Evolutionary conservation across 1,140 invertebrate species (phyloP).

Genomic region (Nomia melanderi): DNA sequence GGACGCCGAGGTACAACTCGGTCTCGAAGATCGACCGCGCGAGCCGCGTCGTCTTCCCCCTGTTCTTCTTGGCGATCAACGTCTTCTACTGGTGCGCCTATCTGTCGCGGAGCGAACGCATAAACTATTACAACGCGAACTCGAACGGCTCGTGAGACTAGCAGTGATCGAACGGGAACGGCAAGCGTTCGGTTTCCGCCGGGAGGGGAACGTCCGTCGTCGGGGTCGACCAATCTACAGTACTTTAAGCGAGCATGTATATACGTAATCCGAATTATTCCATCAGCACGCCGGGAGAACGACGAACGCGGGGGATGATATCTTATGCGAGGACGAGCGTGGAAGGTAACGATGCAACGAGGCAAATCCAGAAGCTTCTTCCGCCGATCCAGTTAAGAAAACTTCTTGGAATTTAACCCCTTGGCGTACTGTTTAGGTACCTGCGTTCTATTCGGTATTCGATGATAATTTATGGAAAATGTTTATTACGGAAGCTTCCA

Average conservation of each 20-base stretch:
- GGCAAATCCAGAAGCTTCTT: too few species aligned
- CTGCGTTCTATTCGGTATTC: too few species aligned
- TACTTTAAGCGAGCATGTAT: constrained; percentile 6
- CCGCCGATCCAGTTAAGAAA: too few species aligned
- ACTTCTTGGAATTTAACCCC: too few species aligned
- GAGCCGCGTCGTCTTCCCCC: constrained; percentile 88
- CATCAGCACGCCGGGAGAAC: not conserved
- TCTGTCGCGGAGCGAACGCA: constrained; percentile 84
- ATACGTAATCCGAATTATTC: constrained; percentile 3
- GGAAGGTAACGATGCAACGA: not conserved
- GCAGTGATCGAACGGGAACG: not conserved
- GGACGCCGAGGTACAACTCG: constrained; percentile 86
- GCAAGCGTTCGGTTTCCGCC: not conserved
- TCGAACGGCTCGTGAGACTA: constrained; percentile 34
- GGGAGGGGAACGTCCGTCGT: not conserved
- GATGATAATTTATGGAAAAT: too few species aligned
- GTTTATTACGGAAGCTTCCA: too few species aligned
- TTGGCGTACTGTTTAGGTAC: too few species aligned
- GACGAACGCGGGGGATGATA: not conserved
- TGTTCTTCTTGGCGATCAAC: constrained; percentile 89
- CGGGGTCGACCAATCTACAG: constrained; percentile 15
- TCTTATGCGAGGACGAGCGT: not conserved
- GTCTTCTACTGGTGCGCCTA: constrained; percentile 91
- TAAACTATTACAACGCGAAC: constrained; percentile 72
- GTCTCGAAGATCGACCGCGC: constrained; percentile 90